phyloP scores from a whole-genome alignment of 2,888 invertebrate species.

The Rhyacophila evoluta region DNA sequence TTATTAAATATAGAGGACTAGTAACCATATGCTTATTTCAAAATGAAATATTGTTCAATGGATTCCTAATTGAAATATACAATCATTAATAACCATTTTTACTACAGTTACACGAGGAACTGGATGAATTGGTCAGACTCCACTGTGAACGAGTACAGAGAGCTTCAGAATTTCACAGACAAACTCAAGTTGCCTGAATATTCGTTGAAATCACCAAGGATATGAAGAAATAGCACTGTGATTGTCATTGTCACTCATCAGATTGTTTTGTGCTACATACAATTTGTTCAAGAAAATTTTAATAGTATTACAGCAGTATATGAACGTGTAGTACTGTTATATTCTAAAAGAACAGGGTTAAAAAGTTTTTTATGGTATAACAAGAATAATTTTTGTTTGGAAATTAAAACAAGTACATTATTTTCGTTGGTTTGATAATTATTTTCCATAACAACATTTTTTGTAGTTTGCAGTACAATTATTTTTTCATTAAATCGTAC shows the following conservation, averaged over 20 bases:
- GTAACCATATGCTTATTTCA: too few species aligned
- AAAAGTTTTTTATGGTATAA: too few species aligned
- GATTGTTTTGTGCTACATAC: not conserved
- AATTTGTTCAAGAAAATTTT: not conserved
- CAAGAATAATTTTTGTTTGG: too few species aligned
- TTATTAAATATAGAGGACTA: too few species aligned
- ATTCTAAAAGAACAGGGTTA: too few species aligned
- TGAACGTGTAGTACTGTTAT: too few species aligned
- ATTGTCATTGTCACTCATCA: not conserved
- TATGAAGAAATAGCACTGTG: not conserved
- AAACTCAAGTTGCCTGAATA: not conserved
- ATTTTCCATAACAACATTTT: too few species aligned
- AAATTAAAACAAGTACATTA: too few species aligned
- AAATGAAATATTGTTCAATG: too few species aligned
- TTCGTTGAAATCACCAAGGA: not conserved
- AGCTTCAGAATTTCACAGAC: constrained; percentile 73
- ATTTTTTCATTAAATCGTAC: not conserved
- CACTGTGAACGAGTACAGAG: constrained; percentile 75
- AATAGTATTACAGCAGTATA: not conserved
- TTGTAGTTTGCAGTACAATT: not conserved
- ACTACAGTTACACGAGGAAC: constrained; percentile 73
- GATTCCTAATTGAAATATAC: too few species aligned
- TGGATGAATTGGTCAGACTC: constrained; percentile 72
- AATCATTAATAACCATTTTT: too few species aligned
- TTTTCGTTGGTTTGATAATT: too few species aligned